Base-by-base conservation (phyloP, 2,888 invertebrate species). In the Allolobophora icterica region DNA sequence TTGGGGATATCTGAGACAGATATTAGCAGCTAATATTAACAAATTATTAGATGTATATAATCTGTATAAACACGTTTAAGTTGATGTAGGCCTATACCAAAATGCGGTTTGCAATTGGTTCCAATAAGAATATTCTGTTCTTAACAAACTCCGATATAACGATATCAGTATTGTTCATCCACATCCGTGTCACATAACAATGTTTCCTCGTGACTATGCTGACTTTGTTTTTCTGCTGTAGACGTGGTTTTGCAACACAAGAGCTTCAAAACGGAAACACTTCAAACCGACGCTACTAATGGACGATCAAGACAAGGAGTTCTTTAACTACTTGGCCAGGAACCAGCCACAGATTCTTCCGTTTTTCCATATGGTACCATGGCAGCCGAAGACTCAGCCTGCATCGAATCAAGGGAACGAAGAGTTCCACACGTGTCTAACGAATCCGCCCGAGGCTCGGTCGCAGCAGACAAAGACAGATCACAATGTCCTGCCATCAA, bases 211-310 rank as follows among this genome's bases (percentile, higher is more conserved):
- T 45, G 45, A 13, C 15, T 45, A 11, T 45, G 19, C 19, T n/a
- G n/a, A n/a, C n/a, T n/a, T n/a, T 52, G 17, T 52, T 58, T 71
- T 71, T 71, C 71, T n/a, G 71, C n/a, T 71, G 8, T n/a, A 71
- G 71, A 71, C 71, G 71, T 71, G 71, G 71, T 71, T 71, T n/a
- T 71, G 71, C 71, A 71, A 71, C n/a, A 71, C 30, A n/a, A 71
- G 71, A n/a, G 6, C 71, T 6, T 71, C 71, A 8, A n/a, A 71
- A 71, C 71, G n/a, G n/a, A 71, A n/a, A 8, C 30, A 71, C 8
- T n/a, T n/a, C 4, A 71, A 17, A 71, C 71, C 71, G n/a, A 30
- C 3, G 71, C 17, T 71, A n/a, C 71, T n/a, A n/a, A 71, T 71
- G 71, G 30, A 30, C n/a, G 71, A 30, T 0, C 1, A 71, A n/a